A percentile compares a stretch with the other conserved stretches of the same genome.
Evolutionary conservation across 1,140 invertebrate genomes (phyloP).

Genomic region (Procambarus virginalis): DNA sequence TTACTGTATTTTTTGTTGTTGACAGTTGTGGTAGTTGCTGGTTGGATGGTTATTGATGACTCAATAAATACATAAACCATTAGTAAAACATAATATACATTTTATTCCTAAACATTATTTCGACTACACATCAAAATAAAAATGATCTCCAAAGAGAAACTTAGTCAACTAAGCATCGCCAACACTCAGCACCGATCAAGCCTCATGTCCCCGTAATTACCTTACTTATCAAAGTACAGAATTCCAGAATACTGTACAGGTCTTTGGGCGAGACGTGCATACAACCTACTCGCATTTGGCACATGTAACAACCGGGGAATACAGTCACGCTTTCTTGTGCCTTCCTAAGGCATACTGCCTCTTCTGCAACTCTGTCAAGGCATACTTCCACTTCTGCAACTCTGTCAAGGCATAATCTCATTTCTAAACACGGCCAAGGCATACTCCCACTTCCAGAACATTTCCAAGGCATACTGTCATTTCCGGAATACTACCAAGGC

Average conservation of each 20-base stretch:
- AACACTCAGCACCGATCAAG: not conserved
- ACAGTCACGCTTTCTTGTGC: no score
- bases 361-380: no score
- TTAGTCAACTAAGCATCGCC: not conserved
- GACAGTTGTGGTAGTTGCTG: not conserved
- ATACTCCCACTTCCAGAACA: no score
- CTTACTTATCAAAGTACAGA: not conserved
- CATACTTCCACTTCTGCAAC: no score
- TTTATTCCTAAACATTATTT: conserved; percentile 2
- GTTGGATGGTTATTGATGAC: not conserved
- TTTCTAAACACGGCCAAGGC: no score
- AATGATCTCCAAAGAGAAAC: not conserved
- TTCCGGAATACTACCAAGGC: no score
- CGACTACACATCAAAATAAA: not conserved
- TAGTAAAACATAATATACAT: conserved; percentile 4
- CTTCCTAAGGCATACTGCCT: no score
- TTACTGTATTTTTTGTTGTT: not conserved
- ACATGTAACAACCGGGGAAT: not conserved
- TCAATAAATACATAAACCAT: not conserved
- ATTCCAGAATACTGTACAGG: not conserved
- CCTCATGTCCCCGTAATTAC: not conserved
- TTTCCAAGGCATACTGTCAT: no score
- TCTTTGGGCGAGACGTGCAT: not conserved
- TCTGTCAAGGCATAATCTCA: no score
- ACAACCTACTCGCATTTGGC: not conserved